Base-by-base conservation (phyloP, 2,797 vertebrate genomes). In the Pipistrellus pipistrellus region DNA sequence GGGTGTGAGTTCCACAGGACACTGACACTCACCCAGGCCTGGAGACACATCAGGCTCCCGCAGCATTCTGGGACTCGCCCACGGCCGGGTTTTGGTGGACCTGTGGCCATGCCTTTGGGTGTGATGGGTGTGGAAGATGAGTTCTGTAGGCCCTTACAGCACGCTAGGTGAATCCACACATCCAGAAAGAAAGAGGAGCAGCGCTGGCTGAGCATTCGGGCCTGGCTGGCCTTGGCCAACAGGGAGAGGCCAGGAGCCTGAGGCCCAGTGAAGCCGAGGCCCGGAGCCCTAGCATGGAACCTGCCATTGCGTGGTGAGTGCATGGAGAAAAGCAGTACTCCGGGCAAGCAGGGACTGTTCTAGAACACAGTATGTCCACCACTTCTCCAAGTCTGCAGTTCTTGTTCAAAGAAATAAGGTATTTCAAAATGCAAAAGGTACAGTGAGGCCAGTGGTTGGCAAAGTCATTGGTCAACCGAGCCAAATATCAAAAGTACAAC, bases 401-500 rank as follows among this genome's bases (percentile, higher is more conserved):
- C 89, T 82, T 51, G 25, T 66, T 81, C 88, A 88, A 41, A 90
- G 85, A 94, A 87, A 48, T 46, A 78, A 84, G 44, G 44, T 66
- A 88, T 46, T 94, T 95, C 55, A 66, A 93, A 90, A 90, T 27
- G n/a, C 23, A 66, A 84, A 90, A 68, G 55, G 66, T 66, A 94
- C 44, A 25, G 55, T 27, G 59, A 53, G 21, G 9, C 44, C 44
- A 44, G 44, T 44, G 44, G 44, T 44, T 10, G 44, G 44, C 44
- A 44, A 10, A 44, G 44, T 44, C 44, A 44, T 38, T 38, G 38
- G 38, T 38, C 38, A 38, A 44, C 44, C 1, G 44, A 44, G 44
- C 44, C 44, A 44, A 44, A 44, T 44, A 44, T 44, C 1, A 44
- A 44, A 8, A 44, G 44, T 44, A 44, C 44, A 44, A 44, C 8